A percentile compares a stretch with the other conserved stretches of the same genome.
These are phyloP conservation scores for Gymnothorax javanicus DNA, from an alignment of 2,797 vertebrate genomes.

Conservation along the genomic window DNA sequence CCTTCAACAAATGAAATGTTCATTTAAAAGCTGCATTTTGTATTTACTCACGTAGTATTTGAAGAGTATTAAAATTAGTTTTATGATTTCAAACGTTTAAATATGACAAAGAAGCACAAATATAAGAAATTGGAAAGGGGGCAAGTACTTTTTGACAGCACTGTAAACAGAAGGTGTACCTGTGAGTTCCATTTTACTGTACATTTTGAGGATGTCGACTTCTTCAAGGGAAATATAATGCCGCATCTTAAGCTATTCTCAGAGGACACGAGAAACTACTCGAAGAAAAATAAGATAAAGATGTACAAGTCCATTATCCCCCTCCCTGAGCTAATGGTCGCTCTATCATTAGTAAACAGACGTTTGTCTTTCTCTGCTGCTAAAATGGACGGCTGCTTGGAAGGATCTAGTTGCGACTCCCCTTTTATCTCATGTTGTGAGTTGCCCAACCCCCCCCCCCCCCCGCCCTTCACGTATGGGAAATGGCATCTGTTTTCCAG, in stretches of 20 bases:
- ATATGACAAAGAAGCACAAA: no score
- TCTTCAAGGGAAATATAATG: background rate
- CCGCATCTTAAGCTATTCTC: background rate
- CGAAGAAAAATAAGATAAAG: background rate
- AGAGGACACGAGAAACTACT: background rate
- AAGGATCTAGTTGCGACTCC: background rate
- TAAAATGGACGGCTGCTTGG: background rate
- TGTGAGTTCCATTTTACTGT: background rate
- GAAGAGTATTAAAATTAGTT: no score
- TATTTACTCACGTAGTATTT: no score
- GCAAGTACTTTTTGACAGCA: no score
- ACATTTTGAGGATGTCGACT: background rate
- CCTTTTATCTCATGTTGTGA: background rate
- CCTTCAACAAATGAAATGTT: no score
- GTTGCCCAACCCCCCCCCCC: background rate
- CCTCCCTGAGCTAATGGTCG: background rate
- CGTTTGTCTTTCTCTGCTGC: background rate
- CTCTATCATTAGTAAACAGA: background rate
- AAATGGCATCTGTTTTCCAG: constrained; percentile 2
- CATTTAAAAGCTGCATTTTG: no score
- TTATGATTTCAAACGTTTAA: no score
- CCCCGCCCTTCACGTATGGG: background rate
- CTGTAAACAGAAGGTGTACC: background rate
- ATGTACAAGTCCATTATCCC: background rate
- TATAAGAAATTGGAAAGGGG: no score